phyloP scores from a whole-genome alignment of 2,888 invertebrate species.

The Drosophila antonietae region DNA sequence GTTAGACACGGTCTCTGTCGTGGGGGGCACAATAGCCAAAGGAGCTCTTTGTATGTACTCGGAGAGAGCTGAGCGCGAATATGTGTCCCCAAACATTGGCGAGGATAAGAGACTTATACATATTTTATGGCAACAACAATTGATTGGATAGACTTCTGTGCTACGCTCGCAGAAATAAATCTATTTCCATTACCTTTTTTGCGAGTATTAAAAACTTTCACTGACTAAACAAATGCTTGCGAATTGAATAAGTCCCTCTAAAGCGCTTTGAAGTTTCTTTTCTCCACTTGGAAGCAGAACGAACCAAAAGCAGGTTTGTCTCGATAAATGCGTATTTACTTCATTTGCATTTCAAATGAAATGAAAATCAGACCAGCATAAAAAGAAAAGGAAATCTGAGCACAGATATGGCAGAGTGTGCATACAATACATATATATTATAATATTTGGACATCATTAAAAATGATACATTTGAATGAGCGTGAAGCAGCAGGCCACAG shows the following conservation, averaged over 20 bases:
- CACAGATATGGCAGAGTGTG: conserved; percentile 44
- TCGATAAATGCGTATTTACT: conserved; percentile 61
- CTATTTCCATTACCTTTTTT: conserved; percentile 18
- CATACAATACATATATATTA: conserved; percentile 21
- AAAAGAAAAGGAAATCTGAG: conserved; percentile 56
- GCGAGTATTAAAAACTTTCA: conserved; percentile 62
- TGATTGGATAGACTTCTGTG: background rate
- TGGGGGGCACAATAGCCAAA: conserved; percentile 12
- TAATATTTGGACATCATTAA: conserved; percentile 82
- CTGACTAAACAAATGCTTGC: conserved; percentile 59
- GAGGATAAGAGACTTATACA: background rate
- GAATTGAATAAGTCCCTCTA: conserved; percentile 50
- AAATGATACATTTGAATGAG: conserved; percentile 79
- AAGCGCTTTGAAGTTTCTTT: conserved; percentile 67
- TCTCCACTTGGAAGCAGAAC: conserved; percentile 16
- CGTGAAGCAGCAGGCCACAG: conserved; percentile 18
- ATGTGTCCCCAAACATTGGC: background rate
- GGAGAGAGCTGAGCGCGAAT: background rate
- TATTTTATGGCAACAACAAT: background rate
- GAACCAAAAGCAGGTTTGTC: conserved; percentile 3
- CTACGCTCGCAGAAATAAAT: background rate
- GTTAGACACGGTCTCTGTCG: conserved; percentile 58
- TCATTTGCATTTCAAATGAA: conserved; percentile 78
- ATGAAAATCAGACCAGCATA: conserved; percentile 77
- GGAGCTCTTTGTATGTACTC: conserved; percentile 24